Percentiles rank a stretch among this genome's conserved stretches.
Evolutionary conservation across 2,888 invertebrate species (phyloP).

Genomic region (Rambutsinella grinnellia): DNA sequence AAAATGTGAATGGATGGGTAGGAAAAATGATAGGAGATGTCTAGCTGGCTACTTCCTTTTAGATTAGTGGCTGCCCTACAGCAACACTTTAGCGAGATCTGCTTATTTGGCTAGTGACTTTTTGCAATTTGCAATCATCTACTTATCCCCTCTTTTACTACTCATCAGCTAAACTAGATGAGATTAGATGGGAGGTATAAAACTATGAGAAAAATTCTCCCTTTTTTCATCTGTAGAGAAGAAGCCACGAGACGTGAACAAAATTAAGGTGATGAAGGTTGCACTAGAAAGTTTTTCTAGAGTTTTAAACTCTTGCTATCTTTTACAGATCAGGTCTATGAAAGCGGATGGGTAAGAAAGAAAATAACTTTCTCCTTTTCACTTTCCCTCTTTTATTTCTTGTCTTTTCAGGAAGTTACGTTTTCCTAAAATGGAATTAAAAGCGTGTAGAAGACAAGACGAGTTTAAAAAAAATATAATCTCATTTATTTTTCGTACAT

Average conservation of each 20-base stretch:
- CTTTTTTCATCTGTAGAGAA: background rate
- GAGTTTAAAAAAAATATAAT: no score
- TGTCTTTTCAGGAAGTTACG: no score
- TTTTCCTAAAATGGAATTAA: no score
- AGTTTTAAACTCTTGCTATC: background rate
- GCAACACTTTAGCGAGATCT: background rate
- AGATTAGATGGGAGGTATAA: background rate
- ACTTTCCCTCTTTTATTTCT: background rate
- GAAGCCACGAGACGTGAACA: background rate
- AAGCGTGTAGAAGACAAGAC: no score
- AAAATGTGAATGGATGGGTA: background rate
- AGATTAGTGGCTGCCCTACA: background rate
- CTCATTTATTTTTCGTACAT: no score
- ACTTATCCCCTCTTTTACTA: background rate
- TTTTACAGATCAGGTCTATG: slow-evolving; percentile 27
- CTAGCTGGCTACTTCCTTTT: background rate
- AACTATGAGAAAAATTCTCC: background rate
- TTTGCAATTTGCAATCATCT: no score
- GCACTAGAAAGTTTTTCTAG: background rate
- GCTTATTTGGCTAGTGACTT: no score
- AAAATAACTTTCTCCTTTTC: background rate
- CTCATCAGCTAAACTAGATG: background rate
- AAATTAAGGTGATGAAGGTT: background rate
- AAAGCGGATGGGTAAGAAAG: background rate
- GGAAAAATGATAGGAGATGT: background rate